phyloP scores from a whole-genome alignment of 2,113 vertebrate species.

The Xenopus tropicalis region UCB_Xtro_10.0 CM004447.2:64386501-64387000 shows the following conservation, averaged over 20 bases:
- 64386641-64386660: too few relatives aligned
- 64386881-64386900: conserved; percentile 71
- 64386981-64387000: conserved; percentile 42
- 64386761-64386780: conserved; percentile 82
- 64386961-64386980: background rate
- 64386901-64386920: conserved; percentile 55
- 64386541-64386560: too few relatives aligned
- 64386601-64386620: too few relatives aligned
- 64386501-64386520: too few relatives aligned
- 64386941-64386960: conserved; percentile 36
- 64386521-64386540: too few relatives aligned
- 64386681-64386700: background rate
- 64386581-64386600: too few relatives aligned
- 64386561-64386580: too few relatives aligned
- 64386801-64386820: conserved; percentile 80
- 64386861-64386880: conserved; percentile 72
- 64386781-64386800: conserved; percentile 86
- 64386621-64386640: too few relatives aligned
- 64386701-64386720: conserved; percentile 70
- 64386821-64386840: conserved; percentile 66
- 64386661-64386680: too few relatives aligned
- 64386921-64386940: background rate
- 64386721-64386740: conserved; percentile 66
- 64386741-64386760: conserved; percentile 47
- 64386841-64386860: conserved; percentile 70